phyloP scores from a whole-genome alignment of 2,888 invertebrate genomes.

The Mechanitis messenoides region DNA sequence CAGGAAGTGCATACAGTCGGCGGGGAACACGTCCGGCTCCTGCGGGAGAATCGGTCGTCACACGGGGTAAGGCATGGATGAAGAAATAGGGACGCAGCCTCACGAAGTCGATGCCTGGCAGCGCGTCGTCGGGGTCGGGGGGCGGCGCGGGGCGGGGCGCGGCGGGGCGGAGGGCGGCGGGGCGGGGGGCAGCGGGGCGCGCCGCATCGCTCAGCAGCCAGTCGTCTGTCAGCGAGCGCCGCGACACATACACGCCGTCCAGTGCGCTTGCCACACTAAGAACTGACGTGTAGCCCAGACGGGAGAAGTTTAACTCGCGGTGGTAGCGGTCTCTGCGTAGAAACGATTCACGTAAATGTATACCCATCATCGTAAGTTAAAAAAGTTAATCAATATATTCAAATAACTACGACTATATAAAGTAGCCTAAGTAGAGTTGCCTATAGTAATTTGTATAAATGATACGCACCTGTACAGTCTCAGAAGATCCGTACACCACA shows the following conservation, averaged over 20 bases:
- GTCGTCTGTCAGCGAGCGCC: conserved; percentile 34
- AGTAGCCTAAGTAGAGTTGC: too few relatives aligned
- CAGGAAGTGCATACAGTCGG: conserved; percentile 58
- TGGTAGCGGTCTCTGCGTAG: conserved; percentile 45
- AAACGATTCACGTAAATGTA: conserved; percentile 1
- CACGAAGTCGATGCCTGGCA: conserved; percentile 49
- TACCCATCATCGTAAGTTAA: not conserved
- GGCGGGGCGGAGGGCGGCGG: conserved; percentile 17
- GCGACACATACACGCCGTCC: conserved; percentile 27
- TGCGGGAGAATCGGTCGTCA: conserved; percentile 25
- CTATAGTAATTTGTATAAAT: too few relatives aligned
- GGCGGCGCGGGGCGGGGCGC: conserved; percentile 17
- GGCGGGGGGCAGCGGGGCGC: conserved; percentile 16
- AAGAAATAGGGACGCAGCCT: conserved; percentile 27
- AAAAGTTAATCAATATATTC: too few relatives aligned
- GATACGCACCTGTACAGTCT: conserved; percentile 54
- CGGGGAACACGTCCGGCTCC: conserved; percentile 66
- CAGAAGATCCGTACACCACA: conserved; percentile 66
- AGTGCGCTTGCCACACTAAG: conserved; percentile 45
- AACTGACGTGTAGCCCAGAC: conserved; percentile 54
- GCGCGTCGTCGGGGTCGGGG: conserved; percentile 47
- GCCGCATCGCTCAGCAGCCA: conserved; percentile 32
- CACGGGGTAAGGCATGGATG: too few relatives aligned
- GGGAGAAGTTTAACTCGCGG: conserved; percentile 50
- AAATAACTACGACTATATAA: too few relatives aligned